phyloP scores from a whole-genome alignment of 2,888 invertebrate genomes.

The Polydrusus tereticollis region DNA sequence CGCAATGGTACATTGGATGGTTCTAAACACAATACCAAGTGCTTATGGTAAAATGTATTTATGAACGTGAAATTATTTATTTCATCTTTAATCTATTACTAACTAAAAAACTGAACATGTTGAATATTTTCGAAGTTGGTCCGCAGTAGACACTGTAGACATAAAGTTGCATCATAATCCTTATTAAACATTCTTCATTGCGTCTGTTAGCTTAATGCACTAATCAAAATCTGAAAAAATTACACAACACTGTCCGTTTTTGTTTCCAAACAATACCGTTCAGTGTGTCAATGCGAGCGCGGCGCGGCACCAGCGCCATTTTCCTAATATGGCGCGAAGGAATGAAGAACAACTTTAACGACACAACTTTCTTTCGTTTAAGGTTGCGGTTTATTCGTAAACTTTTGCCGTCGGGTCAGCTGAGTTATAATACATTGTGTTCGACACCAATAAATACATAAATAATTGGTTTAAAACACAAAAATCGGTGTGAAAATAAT shows the following conservation, averaged over 20 bases:
- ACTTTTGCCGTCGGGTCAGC: neutral
- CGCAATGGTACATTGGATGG: too few species aligned
- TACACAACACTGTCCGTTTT: neutral
- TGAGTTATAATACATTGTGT: too few species aligned
- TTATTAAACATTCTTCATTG: neutral
- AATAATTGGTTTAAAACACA: too few species aligned
- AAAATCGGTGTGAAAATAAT: too few species aligned
- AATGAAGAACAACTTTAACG: conserved; percentile 16
- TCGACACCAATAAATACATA: too few species aligned
- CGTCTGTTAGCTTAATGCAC: neutral
- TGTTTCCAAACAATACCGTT: conserved; percentile 11
- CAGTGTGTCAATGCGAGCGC: neutral
- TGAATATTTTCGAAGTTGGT: too few species aligned
- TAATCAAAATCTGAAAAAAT: conserved; percentile 2
- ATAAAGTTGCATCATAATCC: neutral
- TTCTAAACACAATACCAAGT: too few species aligned
- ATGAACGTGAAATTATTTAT: too few species aligned
- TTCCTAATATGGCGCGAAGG: conserved; percentile 24
- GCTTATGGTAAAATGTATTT: too few species aligned
- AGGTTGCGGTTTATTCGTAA: neutral
- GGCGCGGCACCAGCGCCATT: neutral
- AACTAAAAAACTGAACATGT: too few species aligned
- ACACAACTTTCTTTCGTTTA: conserved; percentile 30
- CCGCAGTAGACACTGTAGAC: neutral
- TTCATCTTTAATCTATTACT: too few species aligned